Base-by-base conservation (phyloP, 2,888 invertebrate species). In the Argyra leucocephala region DNA sequence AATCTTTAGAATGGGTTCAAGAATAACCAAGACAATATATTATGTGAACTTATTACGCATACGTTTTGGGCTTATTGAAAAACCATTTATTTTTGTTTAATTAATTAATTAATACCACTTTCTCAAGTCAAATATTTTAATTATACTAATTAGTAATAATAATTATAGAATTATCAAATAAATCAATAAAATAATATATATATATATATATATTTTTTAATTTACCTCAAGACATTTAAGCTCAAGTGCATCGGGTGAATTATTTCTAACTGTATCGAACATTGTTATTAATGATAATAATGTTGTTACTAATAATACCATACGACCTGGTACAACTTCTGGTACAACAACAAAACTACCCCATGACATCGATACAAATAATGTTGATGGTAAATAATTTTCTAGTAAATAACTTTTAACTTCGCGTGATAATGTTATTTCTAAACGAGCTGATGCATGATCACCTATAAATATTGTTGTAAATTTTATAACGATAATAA, bases 281-380 rank as follows among this genome's bases (percentile, higher is more conserved):
- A 86, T 86, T 66, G 86, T 85, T 75, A 86, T 83, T 26, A 86
- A 79, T 1, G 85, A 85, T 4, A 86, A 80, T 18, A 86, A 78
- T 5, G 86, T 86, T 60, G 86, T 86, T 69, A 86, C 86, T 1
- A 86, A 79, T 48, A 86, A 77, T 66, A 73, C 73, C 86, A 86
- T 86, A 24, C 86, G 79, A 10, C 86, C 86, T 1, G 86, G 86
- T 26, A 86, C 86, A 64, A 85, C 83, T 76, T 85, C 85, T 3
- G 85, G 85, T 71, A 86, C 85, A 58, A 86, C 85, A 69, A 85
- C 83, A 78, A 86, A 86, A 72, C 85, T 85, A 69, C 86, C 85
- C 86, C 86, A 86, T 26, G 85, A 85, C 74, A 86, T 85, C 74
- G 85, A 83, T 68, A 86, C 86, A 75, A 86, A 86, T 66, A 86